Evolutionary conservation across 2,113 vertebrate species (phyloP), one percentile per base, ranked within the genome.

Genomic region (Corythornis cristatus): DNA sequence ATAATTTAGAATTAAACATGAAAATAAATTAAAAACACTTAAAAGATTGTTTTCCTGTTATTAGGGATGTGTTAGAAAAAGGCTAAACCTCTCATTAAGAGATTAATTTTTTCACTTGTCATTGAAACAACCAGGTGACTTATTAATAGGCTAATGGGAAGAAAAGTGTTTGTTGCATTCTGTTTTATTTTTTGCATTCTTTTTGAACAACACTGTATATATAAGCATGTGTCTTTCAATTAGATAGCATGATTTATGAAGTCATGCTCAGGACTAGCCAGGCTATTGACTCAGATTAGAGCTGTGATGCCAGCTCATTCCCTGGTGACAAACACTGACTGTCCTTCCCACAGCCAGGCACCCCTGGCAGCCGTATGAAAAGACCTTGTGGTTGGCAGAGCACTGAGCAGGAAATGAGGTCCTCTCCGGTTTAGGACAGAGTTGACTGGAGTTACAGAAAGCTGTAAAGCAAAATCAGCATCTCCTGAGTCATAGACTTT

Each of bases 201-300:
- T 88, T 87, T 53, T 70, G 72, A 88, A 54, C 25, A 80, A 37
- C 31, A 13, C 45, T n/a, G 33, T 29, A 31, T 40, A 89, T 50
- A 58, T 29, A 84, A 89, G 83, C 82, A 70, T 61, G 88, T 51
- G 73, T 84, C 84, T 95, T 97, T 93, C 96, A 68, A 31, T 89
- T 57, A 88, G 70, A 78, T 74, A 76, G 83, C 43, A 60, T 88
- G 72, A 92, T 83, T 93, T 95, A 94, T 96, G 96, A 95, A 83
- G 81, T 90, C 80, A 92, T 87, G 67, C 89, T 94, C 94, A 62
- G 84, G 92, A 77, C 95, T 74, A 61, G 78, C 90, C 92, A 96
- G 93, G 94, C 78, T 86, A 89, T 94, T 97, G 95, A 97, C 89
- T 97, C 96, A 96, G 94, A 96, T 82, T 22, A 29, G 77, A 93